A percentile compares a stretch with the other conserved stretches of the same genome.
These are phyloP conservation scores for Zosterops hypoxanthus DNA, from an alignment of 2,113 vertebrate species.

Conservation along the genomic window DNA sequence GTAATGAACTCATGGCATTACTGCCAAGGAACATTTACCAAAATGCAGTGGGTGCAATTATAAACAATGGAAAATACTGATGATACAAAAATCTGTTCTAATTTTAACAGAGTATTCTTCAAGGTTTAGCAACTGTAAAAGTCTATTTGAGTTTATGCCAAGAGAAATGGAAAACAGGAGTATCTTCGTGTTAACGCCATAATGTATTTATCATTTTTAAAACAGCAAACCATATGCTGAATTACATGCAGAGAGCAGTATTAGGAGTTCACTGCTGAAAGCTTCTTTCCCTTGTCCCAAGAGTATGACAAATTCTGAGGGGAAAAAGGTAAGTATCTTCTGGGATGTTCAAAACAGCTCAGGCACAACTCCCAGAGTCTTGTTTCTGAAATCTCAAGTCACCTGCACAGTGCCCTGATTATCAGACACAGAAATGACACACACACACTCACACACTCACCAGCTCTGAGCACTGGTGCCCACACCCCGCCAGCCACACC, in stretches of 20 bases:
- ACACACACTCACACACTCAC: neutral
- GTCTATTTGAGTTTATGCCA: neutral
- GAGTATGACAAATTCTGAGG: neutral
- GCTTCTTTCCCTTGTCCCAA: neutral
- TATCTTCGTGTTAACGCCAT: neutral
- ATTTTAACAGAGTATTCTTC: slow-evolving; percentile 42
- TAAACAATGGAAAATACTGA: slow-evolving; percentile 51
- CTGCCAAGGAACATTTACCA: slow-evolving; percentile 31
- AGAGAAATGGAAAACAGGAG: neutral
- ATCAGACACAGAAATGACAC: neutral
- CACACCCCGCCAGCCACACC: neutral
- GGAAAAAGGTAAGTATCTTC: neutral
- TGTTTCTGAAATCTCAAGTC: neutral
- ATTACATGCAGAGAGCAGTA: neutral
- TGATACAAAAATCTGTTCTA: slow-evolving; percentile 23
- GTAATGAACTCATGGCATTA: neutral
- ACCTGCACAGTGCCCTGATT: neutral
- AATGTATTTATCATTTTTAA: neutral
- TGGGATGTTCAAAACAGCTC: neutral
- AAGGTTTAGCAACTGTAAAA: slow-evolving; percentile 9
- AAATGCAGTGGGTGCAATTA: neutral
- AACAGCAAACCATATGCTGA: neutral
- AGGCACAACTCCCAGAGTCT: neutral
- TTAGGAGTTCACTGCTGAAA: neutral
- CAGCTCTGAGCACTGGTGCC: neutral